Evolutionary conservation across 2,888 invertebrate species (phyloP), one percentile per base, ranked within the genome.

Genomic region (Masnerella sp.): DNA sequence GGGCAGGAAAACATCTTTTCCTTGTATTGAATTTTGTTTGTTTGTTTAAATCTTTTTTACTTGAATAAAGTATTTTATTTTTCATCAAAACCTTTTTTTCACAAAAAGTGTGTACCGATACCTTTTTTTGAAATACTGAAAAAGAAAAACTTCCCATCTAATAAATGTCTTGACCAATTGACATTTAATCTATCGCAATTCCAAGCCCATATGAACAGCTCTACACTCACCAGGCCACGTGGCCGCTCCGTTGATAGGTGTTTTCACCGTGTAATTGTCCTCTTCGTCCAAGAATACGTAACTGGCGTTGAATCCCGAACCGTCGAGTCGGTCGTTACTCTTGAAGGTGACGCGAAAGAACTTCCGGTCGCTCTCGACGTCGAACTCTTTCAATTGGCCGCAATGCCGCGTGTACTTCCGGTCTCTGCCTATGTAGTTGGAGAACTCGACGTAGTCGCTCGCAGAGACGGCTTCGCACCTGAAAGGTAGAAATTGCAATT

Each of bases 381-480:
- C 92, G 85, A 95, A 94, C 81, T 94, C 93, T 82, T 92, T 92
- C 87, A 93, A 90, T 81, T 93, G 93, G 5, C 98, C 98, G 87
- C 98, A 99, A 86, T 95, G 94, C 82, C 96, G 91, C 45, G 93
- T 91, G 88, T 94, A 96, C 87, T 96, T 96, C 83, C 95, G 91
- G 89, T 99, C 98, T 79, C 93, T 92, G 74, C 95, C 92, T 90
- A 95, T 92, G 86, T 94, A 96, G 89, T 98, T 99, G 43, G 97
- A 97, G 88, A 99, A 97, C 87, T 98, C 96, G 54, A 99, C 95
- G 88, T 94, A 98, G 88, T 99, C 99, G 84, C 97, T 98, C 38
- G 96, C 95, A 1, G 97, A 95, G 43, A 92, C 91, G 65, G 95
- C 94, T 82, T 95, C 95, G 86, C 98, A 99, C 77, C 98, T 98